Evolutionary conservation across 2,888 invertebrate genomes (phyloP).

Genomic region (Apoda limacodes): DNA sequence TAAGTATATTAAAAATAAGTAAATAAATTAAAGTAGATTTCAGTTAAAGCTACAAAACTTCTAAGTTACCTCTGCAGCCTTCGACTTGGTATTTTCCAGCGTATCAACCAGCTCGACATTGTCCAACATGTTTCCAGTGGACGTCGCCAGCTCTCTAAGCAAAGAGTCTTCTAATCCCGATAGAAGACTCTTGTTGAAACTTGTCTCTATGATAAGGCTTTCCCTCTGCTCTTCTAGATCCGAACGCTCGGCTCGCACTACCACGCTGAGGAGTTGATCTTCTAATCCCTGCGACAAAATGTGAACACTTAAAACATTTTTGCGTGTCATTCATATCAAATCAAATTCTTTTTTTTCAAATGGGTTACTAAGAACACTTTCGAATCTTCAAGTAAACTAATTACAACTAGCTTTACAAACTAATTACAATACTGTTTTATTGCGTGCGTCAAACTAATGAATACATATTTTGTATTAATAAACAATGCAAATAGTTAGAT

Average conservation of each 20-base stretch:
- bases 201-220: constrained; percentile 83
- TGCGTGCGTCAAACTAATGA: too few relatives aligned
- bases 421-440: too few relatives aligned
- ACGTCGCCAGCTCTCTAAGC: constrained; percentile 84
- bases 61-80: constrained; percentile 79
- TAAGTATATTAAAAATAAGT: constrained; percentile 4
- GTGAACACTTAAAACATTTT: too few relatives aligned
- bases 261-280: constrained; percentile 90
- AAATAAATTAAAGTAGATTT: too few relatives aligned
- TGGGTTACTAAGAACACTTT: too few relatives aligned
- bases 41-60: constrained; percentile 1
- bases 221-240: constrained; percentile 92
- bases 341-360: too few relatives aligned
- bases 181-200: constrained; percentile 85
- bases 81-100: constrained; percentile 89
- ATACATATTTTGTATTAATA: too few relatives aligned
- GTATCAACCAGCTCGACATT: constrained; percentile 88
- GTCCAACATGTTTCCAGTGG: constrained; percentile 93
- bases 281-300: constrained; percentile 84
- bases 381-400: too few relatives aligned
- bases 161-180: constrained; percentile 89
- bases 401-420: too few relatives aligned
- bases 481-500: too few relatives aligned
- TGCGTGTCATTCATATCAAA: too few relatives aligned
- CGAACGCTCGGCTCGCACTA: constrained; percentile 86